Base-by-base conservation (phyloP, 2,888 invertebrate species). In the Meghimatium bilineatum region DNA sequence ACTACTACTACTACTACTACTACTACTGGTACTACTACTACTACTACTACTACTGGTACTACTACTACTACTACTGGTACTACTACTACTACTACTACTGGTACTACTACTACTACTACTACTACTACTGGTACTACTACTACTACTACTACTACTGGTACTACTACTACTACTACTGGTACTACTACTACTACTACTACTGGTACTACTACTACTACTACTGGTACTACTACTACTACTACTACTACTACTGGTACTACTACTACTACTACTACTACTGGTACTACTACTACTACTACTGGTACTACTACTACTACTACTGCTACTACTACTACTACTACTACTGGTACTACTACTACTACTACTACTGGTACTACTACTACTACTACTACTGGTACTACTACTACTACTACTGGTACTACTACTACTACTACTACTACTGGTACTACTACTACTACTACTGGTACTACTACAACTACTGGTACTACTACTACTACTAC, bases 141-240 rank as follows among this genome's bases (percentile, higher is more conserved):
- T 67, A 67, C 67, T 67, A 67, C 67, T 67, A 67, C 67, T 67
- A 67, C 67, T 67, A 26, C 67, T 32, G 32, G 17, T 67, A 67
- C 67, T 67, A 67, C 67, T 67, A 67, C 67, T 67, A 26, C 67
- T 32, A 20, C 38, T 72, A 32, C 32, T 72, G 32, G 14, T 72
- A 72, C 72, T 72, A 72, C 34, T 72, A 36, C 38, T 36, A 34
- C 38, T 36, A 36, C 29, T 38, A 32, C 32, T 72, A 72, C 36
- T 32, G 34, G 34, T 72, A 72, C 72, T 72, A 72, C 72, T n/a
- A 34, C 72, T 72, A 72, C 36, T 72, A 34, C 72, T 10, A 34
- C 72, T 72, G 34, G 34, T 72, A 34, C 72, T 72, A 34, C 72
- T 32, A 72, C 72, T 72, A 72, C 36, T 72, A 72, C 72, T 72